Evolutionary conservation across 1,140 invertebrate species (phyloP).

Genomic region (Cyrtorhinus lividipennis): DNA sequence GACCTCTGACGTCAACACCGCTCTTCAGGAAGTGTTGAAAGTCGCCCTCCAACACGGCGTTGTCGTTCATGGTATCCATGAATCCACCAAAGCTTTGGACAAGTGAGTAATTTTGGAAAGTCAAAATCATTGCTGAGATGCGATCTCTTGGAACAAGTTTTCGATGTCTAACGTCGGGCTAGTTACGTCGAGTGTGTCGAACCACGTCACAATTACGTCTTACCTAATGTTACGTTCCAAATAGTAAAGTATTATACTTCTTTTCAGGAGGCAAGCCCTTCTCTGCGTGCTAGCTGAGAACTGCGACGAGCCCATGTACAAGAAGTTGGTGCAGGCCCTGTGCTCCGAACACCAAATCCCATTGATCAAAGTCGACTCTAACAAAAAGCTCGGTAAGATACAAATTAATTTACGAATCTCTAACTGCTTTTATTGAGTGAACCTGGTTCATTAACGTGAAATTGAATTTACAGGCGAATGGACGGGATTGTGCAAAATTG

Average conservation of each 20-base stretch:
- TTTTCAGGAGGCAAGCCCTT: conserved; percentile 84
- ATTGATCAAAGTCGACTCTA: conserved; percentile 77
- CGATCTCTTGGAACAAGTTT: too few relatives aligned
- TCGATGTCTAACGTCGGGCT: too few relatives aligned
- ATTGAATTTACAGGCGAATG: conserved; percentile 57
- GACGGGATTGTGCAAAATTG: conserved; percentile 98
- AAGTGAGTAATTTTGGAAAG: conserved; percentile 52
- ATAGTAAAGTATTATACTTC: too few relatives aligned
- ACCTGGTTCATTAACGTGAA: too few relatives aligned
- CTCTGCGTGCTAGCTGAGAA: conserved; percentile 94
- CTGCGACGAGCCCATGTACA: conserved; percentile 94
- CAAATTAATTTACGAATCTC: background rate
- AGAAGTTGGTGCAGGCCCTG: conserved; percentile 93
- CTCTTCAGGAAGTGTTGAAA: conserved; percentile 94
- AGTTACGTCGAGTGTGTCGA: too few relatives aligned
- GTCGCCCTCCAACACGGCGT: conserved; percentile 88
- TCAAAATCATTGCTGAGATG: too few relatives aligned
- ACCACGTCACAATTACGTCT: too few relatives aligned
- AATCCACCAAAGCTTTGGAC: conserved; percentile 92
- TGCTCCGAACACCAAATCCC: conserved; percentile 98
- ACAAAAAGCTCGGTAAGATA: conserved; percentile 18
- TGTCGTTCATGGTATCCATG: conserved; percentile 87
- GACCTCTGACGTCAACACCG: conserved; percentile 80
- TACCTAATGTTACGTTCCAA: too few relatives aligned
- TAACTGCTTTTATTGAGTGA: conserved; percentile 43